A percentile compares a stretch with the other conserved stretches of the same genome.
These are phyloP conservation scores for Anabacerthia variegaticeps DNA, from an alignment of 2,797 vertebrate species.

Conservation along the genomic window DNA sequence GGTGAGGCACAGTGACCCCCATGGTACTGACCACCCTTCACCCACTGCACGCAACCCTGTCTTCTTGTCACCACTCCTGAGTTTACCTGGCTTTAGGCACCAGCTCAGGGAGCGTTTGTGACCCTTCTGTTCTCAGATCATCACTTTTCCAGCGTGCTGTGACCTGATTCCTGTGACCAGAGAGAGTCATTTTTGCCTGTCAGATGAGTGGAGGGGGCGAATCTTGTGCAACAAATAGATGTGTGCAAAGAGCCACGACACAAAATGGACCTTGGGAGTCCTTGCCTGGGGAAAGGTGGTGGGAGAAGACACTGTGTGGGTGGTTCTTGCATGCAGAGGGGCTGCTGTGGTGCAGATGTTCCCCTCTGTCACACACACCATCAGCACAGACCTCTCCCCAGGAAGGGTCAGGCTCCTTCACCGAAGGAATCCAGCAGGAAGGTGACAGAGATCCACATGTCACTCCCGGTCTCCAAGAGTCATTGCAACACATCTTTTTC, in stretches of 20 bases:
- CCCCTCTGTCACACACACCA: background rate
- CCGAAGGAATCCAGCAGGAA: background rate
- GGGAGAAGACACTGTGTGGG: background rate
- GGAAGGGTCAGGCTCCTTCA: constrained; percentile 6
- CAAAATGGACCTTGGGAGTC: background rate
- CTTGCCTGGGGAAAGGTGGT: background rate
- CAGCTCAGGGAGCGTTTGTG: background rate
- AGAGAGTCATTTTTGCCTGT: background rate
- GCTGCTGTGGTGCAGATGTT: background rate
- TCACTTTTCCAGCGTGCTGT: background rate
- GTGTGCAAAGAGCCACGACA: background rate
- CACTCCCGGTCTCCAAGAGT: background rate
- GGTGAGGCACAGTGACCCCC: background rate
- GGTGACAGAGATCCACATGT: background rate
- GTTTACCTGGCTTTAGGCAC: background rate
- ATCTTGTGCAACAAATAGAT: background rate
- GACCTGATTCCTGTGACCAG: background rate
- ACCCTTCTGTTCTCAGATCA: background rate
- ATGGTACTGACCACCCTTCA: background rate
- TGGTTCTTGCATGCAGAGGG: background rate
- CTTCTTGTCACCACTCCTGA: background rate
- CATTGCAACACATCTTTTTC: background rate
- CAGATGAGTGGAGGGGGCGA: background rate
- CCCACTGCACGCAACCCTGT: background rate
- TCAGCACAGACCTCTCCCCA: background rate